phyloP scores from a whole-genome alignment of 2,797 vertebrate species.

The Oryzias dopingdopingensis region DNA sequence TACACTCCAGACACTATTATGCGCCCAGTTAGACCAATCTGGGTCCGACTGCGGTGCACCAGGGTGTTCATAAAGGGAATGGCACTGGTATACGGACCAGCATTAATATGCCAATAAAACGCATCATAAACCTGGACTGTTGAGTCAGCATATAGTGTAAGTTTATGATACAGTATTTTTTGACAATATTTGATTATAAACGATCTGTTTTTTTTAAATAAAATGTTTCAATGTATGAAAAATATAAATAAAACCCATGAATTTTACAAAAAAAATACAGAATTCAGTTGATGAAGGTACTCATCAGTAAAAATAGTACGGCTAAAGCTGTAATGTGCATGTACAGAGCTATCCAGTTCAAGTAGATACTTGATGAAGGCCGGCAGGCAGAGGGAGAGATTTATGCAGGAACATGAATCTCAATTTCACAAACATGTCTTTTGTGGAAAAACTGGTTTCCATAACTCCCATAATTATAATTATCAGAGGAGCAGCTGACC shows the following conservation, averaged over 20 bases:
- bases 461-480: slow-evolving; percentile 35
- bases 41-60: slow-evolving; percentile 10
- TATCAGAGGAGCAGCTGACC: slow-evolving; percentile 54
- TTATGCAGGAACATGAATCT: slow-evolving; percentile 5
- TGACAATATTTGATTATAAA: too few relatives aligned
- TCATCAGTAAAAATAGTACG: neutral
- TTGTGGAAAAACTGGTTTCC: slow-evolving; percentile 36
- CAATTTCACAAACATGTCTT: slow-evolving; percentile 22
- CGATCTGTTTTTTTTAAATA: too few relatives aligned
- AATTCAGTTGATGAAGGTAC: neutral
- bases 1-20: slow-evolving; percentile 52
- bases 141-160: too few relatives aligned
- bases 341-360: slow-evolving; percentile 12
- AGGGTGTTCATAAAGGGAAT: slow-evolving; percentile 29
- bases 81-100: slow-evolving; percentile 29
- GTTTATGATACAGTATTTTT: too few relatives aligned
- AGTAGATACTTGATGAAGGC: slow-evolving; percentile 7
- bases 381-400: slow-evolving; percentile 10
- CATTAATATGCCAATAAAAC: slow-evolving; percentile 1
- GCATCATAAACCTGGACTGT: too few relatives aligned
- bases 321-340: slow-evolving; percentile 2
- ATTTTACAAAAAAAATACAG: too few relatives aligned
- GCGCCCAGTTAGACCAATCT: slow-evolving; percentile 57
- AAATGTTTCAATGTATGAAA: neutral
- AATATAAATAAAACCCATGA: neutral